These are phyloP conservation scores for Trachymyrmex septentrionalis DNA, from an alignment of 1,140 invertebrate genomes.

Conservation along the genomic window DNA sequence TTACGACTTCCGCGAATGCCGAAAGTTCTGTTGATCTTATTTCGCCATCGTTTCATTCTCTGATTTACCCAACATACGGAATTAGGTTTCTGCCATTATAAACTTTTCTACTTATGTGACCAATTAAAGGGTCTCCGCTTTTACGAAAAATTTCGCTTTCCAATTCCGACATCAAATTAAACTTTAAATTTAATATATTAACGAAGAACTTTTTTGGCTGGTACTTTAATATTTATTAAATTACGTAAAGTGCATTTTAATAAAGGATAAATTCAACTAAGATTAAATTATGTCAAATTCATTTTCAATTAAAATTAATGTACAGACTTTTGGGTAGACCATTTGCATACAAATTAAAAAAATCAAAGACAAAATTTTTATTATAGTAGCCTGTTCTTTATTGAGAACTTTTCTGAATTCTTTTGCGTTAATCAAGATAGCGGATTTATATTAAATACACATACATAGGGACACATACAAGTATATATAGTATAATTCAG, in stretches of 20 bases:
- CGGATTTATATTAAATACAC: too few relatives aligned
- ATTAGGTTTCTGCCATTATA: conserved; percentile 33
- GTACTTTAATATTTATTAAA: conserved; percentile 23
- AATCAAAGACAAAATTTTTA: too few relatives aligned
- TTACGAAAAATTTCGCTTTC: background rate
- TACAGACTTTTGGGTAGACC: too few relatives aligned
- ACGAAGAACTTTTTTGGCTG: conserved; percentile 24
- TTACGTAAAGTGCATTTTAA: background rate
- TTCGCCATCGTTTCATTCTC: conserved; percentile 13
- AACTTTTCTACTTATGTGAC: conserved; percentile 53
- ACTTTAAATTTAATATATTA: conserved; percentile 38
- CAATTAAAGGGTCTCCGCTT: conserved; percentile 44
- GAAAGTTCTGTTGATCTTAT: conserved; percentile 43
- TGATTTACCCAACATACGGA: background rate
- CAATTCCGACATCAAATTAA: conserved; percentile 32
- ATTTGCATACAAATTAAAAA: too few relatives aligned
- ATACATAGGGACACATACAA: too few relatives aligned
- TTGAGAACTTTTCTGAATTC: too few relatives aligned
- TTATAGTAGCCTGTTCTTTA: too few relatives aligned
- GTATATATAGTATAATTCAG: too few relatives aligned
- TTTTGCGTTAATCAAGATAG: too few relatives aligned
- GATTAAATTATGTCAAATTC: conserved; percentile 13
- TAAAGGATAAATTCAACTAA: background rate
- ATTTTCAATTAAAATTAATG: conserved; percentile 17
- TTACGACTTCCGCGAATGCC: conserved; percentile 5